A percentile compares a stretch with the other conserved stretches of the same genome.
These are phyloP conservation scores for Protophormia terraenovae DNA, from an alignment of 2,888 invertebrate genomes.

Conservation along the genomic window DNA sequence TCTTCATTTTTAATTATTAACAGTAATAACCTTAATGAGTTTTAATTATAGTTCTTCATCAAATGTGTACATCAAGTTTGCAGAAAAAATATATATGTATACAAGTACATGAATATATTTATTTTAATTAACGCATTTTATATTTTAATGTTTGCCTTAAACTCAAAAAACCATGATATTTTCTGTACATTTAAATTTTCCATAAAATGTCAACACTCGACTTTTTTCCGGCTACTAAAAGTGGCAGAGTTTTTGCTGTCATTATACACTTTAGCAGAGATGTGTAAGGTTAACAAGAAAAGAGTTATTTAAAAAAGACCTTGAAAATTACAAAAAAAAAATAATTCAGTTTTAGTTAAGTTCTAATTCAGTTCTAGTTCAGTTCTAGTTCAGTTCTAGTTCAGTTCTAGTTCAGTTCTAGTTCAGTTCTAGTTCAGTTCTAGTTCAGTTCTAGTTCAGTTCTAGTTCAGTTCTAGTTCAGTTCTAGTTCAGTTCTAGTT, in stretches of 20 bases:
- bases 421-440: too few relatives aligned
- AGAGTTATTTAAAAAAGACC: too few relatives aligned
- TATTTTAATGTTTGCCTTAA: constrained; percentile 20
- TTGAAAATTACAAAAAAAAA: too few relatives aligned
- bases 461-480: too few relatives aligned
- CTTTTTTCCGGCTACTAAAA: too few relatives aligned
- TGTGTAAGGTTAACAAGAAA: background rate
- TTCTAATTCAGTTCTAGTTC: too few relatives aligned
- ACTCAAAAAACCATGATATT: constrained; percentile 36
- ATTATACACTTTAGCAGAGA: background rate
- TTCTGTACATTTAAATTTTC: background rate
- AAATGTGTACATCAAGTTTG: background rate
- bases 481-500: too few relatives aligned
- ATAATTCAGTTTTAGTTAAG: too few relatives aligned
- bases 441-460: too few relatives aligned
- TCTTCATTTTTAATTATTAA: background rate
- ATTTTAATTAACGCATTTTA: constrained; percentile 42
- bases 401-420: too few relatives aligned
- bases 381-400: too few relatives aligned
- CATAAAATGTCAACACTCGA: constrained; percentile 38
- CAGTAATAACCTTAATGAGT: background rate
- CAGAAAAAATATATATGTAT: background rate
- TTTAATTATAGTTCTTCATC: background rate
- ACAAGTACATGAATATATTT: background rate
- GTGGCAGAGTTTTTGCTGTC: background rate